Base-by-base conservation (phyloP, 2,113 vertebrate species). In the Myotis lucifugus region DNA sequence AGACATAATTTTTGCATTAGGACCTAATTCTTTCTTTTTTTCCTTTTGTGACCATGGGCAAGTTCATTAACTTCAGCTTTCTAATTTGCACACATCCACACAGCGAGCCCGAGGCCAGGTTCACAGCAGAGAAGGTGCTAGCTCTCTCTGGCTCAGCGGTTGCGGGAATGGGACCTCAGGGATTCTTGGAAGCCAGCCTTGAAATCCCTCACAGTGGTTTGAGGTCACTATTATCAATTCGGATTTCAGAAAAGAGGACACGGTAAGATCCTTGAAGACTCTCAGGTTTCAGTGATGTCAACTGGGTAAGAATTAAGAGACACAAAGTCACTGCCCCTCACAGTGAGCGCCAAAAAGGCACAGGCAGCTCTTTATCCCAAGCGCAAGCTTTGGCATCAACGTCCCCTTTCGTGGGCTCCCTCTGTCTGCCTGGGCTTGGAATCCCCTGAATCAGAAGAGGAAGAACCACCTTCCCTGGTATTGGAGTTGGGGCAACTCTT, bases 61-160 rank as follows among this genome's bases (percentile, higher is more conserved):
- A 78, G 5, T 97, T 97, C 97, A 95, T 95, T 95, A 52, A 92
- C 4, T 27, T 90, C 37, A 50, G 14, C 85, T 93, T 95, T 83
- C 84, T 19, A 64, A 93, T 59, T 11, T 48, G 9, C n/a, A 90
- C 27, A 79, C 37, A 52, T 50, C 56, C 54, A 96, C 67, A 89
- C 5, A 50, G 64, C 11, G 88, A 34, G 56, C 54, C 78, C 79
- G 74, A 37, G 17, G 59, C 8, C 54, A 70, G 23, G 42, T 42
- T 83, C 77, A 88, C n/a, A 91, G 74, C 78, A 84, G 52, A 70
- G 6, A 61, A 59, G 21, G 52, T n/a, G 40, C 61, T 67, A 76
- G 29, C 67, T 21, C 42, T 89, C 82, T 73, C 17, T 79, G 48
- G 76, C 18, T 85, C 59, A 87, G 32, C 21, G 23, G 18, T 12